phyloP scores from a whole-genome alignment of 2,797 vertebrate genomes.

The Trachops cirrhosus region DNA sequence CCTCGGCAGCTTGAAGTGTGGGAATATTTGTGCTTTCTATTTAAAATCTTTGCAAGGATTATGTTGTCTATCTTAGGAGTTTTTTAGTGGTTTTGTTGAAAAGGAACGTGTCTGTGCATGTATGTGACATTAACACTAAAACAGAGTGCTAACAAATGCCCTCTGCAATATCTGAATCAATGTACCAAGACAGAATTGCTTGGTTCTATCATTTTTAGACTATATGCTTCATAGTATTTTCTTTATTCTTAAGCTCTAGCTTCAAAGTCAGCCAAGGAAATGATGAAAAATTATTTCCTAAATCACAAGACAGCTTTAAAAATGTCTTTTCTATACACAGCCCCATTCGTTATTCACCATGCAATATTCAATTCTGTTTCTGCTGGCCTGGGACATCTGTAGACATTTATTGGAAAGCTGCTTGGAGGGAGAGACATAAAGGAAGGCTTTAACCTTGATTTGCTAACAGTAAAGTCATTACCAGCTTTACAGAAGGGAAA shows the following conservation, averaged over 20 bases:
- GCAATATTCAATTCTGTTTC: neutral
- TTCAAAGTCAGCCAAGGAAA: conserved; percentile 64
- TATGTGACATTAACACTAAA: conserved; percentile 13
- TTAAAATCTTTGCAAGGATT: conserved; percentile 55
- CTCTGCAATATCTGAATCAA: conserved; percentile 16
- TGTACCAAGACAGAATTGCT: conserved; percentile 36
- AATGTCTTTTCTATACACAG: conserved; percentile 24
- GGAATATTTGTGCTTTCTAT: conserved; percentile 39
- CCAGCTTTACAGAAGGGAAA: neutral
- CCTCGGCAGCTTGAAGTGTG: neutral
- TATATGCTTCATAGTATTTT: neutral
- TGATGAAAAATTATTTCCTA: conserved; percentile 61
- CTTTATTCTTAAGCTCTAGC: conserved; percentile 45
- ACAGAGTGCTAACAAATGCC: conserved; percentile 13
- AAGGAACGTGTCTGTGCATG: neutral
- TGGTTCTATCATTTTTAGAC: conserved; percentile 35
- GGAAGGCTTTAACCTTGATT: conserved; percentile 28
- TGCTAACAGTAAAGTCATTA: neutral
- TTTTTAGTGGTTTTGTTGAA: conserved; percentile 18
- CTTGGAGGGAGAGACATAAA: neutral
- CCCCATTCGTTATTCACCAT: neutral
- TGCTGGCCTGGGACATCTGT: neutral
- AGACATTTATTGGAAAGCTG: conserved; percentile 33
- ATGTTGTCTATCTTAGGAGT: neutral
- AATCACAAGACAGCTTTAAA: conserved; percentile 59